phyloP scores from a whole-genome alignment of 37 sponge, comb jelly and placozoan genomes.

The Crambe crambe region DNA sequence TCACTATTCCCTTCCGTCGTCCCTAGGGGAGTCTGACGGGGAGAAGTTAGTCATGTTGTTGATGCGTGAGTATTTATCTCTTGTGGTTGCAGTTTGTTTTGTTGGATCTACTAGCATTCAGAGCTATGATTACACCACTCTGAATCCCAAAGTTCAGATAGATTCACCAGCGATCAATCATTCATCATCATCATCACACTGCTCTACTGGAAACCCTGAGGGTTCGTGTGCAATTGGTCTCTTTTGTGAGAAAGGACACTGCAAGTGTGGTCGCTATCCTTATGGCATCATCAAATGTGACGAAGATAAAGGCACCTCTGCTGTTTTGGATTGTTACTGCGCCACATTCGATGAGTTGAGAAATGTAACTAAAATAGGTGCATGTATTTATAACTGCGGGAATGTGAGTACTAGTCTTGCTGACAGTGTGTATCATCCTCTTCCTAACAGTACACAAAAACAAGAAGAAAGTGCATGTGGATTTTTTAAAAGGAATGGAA shows the following conservation, averaged over 20 bases:
- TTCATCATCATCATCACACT: too few relatives aligned
- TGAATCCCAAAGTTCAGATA: too few relatives aligned
- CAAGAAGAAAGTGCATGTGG: slow-evolving; percentile 5
- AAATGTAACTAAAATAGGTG: background rate
- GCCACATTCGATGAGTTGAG: background rate
- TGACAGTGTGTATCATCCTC: background rate
- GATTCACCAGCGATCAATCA: too few relatives aligned
- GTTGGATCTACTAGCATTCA: too few relatives aligned
- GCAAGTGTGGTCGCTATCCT: background rate
- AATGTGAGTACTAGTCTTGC: too few relatives aligned
- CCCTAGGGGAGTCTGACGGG: too few relatives aligned
- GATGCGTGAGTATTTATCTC: too few relatives aligned
- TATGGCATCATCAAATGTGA: background rate
- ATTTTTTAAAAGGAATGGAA: slow-evolving; percentile 25
- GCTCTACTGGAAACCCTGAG: too few relatives aligned
- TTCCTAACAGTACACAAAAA: background rate
- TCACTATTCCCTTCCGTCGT: too few relatives aligned
- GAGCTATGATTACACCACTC: too few relatives aligned
- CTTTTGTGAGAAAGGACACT: background rate
- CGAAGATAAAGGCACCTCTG: background rate
- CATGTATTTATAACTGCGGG: background rate
- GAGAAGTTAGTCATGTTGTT: too few relatives aligned
- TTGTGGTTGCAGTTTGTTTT: too few relatives aligned
- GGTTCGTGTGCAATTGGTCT: background rate
- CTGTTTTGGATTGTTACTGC: background rate